Percentiles rank a stretch among this genome's conserved stretches.
Conservation (phyloP, 2,113 vertebrate species). For the Crotalus helleri region DNA sequence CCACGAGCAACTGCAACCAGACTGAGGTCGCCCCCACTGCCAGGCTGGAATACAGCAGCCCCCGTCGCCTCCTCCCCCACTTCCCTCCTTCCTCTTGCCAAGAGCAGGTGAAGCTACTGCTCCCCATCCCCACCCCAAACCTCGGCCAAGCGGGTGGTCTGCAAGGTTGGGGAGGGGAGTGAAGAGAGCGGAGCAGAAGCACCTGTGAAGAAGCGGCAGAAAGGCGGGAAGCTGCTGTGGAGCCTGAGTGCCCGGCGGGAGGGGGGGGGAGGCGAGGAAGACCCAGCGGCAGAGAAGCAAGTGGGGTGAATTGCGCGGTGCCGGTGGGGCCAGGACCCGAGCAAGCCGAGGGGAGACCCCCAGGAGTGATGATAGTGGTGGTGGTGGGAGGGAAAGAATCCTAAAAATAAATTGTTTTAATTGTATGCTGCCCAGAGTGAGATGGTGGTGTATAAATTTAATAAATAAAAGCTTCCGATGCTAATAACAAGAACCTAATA, state of each 20-base stretch:
- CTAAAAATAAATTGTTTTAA: not conserved
- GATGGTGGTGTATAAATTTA: not conserved
- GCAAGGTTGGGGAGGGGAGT: not conserved
- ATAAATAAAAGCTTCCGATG: not conserved
- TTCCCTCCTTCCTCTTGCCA: not conserved
- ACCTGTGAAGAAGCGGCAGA: not conserved
- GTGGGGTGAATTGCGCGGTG: not conserved
- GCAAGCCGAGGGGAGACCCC: not conserved
- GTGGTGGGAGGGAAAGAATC: not conserved
- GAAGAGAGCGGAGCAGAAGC: not conserved
- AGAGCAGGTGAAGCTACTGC: not conserved
- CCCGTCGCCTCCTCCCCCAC: no score
- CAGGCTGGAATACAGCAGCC: constrained; percentile 3
- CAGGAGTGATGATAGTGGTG: not conserved
- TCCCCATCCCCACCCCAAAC: not conserved
- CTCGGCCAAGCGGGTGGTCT: not conserved
- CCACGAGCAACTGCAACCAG: not conserved
- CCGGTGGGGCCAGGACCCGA: not conserved
- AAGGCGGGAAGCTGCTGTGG: not conserved
- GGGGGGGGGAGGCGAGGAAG: not conserved
- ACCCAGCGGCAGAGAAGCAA: not conserved
- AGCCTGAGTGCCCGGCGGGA: not conserved
- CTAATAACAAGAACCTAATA: not conserved
- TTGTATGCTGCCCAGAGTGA: not conserved
- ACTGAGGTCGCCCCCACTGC: not conserved